These are phyloP conservation scores for Mastomys coucha DNA, from an alignment of 2,113 vertebrate species.

Conservation along the genomic window DNA sequence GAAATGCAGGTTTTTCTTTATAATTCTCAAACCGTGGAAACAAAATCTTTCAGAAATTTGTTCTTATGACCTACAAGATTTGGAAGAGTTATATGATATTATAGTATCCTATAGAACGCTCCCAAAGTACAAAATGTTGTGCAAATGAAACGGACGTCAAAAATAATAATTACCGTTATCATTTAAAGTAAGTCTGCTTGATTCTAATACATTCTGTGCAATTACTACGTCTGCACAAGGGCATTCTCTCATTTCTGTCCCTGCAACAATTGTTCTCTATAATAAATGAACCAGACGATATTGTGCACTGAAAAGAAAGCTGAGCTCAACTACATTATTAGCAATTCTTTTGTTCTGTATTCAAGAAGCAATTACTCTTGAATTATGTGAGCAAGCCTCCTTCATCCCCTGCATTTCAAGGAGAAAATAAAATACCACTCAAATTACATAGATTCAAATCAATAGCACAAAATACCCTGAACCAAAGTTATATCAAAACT, in stretches of 20 bases:
- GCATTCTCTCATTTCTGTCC: conserved; percentile 37
- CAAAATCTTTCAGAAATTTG: background rate
- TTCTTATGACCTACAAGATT: background rate
- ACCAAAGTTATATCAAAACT: background rate
- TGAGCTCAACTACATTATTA: conserved; percentile 62
- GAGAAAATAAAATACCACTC: conserved; percentile 45
- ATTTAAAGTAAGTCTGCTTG: conserved; percentile 49
- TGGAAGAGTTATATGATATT: conserved; percentile 10
- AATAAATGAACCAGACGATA: conserved; percentile 54
- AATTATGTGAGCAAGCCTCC: conserved; percentile 44
- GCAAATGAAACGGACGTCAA: conserved; percentile 55
- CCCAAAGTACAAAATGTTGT: conserved; percentile 9
- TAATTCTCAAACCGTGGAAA: background rate
- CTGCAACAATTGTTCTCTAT: conserved; percentile 28
- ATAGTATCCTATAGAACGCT: background rate
- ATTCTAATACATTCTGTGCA: conserved; percentile 25
- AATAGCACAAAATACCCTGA: background rate
- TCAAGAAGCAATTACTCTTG: conserved; percentile 59
- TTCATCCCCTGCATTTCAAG: background rate
- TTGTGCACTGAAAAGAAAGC: conserved; percentile 51
- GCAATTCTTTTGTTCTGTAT: conserved; percentile 65
- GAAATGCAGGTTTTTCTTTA: background rate
- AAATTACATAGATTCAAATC: conserved; percentile 36
- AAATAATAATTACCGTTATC: conserved; percentile 57
- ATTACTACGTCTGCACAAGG: background rate